Conservation (phyloP, 2,888 invertebrate genomes). For the Galerucella calmariensis region DNA sequence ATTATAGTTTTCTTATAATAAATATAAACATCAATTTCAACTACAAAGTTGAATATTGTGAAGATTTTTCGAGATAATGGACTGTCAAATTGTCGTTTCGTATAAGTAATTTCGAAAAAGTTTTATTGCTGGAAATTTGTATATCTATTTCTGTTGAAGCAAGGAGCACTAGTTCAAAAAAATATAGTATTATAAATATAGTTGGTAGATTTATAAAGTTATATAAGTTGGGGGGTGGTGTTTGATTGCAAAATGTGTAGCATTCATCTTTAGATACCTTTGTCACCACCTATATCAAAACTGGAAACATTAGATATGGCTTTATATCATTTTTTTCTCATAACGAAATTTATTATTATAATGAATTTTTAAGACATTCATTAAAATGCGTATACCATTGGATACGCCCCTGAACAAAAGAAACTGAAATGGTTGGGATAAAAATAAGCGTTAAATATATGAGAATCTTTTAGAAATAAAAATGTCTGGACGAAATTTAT, state of each 20-base stretch:
- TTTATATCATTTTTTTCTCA: slow-evolving; percentile 11
- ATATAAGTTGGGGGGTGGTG: background rate
- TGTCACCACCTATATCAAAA: slow-evolving; percentile 6
- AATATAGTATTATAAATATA: no score
- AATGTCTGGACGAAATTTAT: slow-evolving; percentile 60
- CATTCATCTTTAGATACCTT: background rate
- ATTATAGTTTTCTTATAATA: no score
- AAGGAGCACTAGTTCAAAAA: no score
- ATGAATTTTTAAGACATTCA: slow-evolving; percentile 34
- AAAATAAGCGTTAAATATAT: slow-evolving; percentile 52
- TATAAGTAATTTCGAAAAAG: no score
- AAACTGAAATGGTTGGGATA: slow-evolving; percentile 45
- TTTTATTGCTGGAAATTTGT: no score
- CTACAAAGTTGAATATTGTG: no score
- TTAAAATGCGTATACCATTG: slow-evolving; percentile 32
- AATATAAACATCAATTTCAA: no score
- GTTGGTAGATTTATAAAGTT: background rate
- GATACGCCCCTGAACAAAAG: slow-evolving; percentile 31
- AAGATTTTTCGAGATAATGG: no score
- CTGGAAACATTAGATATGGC: slow-evolving; percentile 19
- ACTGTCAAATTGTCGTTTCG: no score
- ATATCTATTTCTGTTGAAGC: no score
- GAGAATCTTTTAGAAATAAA: slow-evolving; percentile 56
- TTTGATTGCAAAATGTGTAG: background rate
- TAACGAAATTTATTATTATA: slow-evolving; percentile 15